Evolutionary conservation across 1,140 invertebrate species (phyloP).

Genomic region (Calephelis virginiensis): DNA sequence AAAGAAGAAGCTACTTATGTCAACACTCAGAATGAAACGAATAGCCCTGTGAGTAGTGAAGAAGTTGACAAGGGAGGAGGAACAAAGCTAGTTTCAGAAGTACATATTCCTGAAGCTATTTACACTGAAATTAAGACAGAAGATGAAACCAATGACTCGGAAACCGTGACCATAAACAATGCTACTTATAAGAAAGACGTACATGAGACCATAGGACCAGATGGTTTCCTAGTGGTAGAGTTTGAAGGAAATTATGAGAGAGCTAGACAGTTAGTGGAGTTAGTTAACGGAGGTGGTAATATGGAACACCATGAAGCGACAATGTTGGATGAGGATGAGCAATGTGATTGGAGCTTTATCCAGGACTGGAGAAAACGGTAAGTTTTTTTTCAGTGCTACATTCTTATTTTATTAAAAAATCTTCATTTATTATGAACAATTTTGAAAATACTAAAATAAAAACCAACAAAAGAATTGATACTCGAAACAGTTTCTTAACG

Average conservation of each 20-base stretch:
- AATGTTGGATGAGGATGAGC: slow-evolving; percentile 73
- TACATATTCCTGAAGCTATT: slow-evolving; percentile 69
- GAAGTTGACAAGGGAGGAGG: slow-evolving; percentile 62
- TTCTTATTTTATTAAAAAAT: too few relatives aligned
- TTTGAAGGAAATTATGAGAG: slow-evolving; percentile 82
- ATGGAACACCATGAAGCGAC: slow-evolving; percentile 70
- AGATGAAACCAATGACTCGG: slow-evolving; percentile 37
- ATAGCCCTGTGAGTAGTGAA: slow-evolving; percentile 51
- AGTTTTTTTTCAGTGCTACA: slow-evolving; percentile 35
- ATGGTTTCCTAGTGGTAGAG: slow-evolving; percentile 82
- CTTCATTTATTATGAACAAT: too few relatives aligned
- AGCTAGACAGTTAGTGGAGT: slow-evolving; percentile 80
- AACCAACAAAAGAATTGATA: too few relatives aligned
- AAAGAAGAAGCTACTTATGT: slow-evolving; percentile 74
- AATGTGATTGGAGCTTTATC: slow-evolving; percentile 85
- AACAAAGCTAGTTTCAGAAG: slow-evolving; percentile 65
- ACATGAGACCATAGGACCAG: slow-evolving; percentile 57
- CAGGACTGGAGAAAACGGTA: slow-evolving; percentile 85
- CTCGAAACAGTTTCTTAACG: too few relatives aligned
- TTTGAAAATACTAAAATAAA: too few relatives aligned
- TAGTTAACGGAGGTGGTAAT: slow-evolving; percentile 73
- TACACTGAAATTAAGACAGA: slow-evolving; percentile 67
- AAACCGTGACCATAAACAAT: slow-evolving; percentile 56
- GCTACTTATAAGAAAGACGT: slow-evolving; percentile 66
- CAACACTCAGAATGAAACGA: slow-evolving; percentile 61